Conservation (phyloP, 2,888 invertebrate genomes). For the Craniophora ligustri region DNA sequence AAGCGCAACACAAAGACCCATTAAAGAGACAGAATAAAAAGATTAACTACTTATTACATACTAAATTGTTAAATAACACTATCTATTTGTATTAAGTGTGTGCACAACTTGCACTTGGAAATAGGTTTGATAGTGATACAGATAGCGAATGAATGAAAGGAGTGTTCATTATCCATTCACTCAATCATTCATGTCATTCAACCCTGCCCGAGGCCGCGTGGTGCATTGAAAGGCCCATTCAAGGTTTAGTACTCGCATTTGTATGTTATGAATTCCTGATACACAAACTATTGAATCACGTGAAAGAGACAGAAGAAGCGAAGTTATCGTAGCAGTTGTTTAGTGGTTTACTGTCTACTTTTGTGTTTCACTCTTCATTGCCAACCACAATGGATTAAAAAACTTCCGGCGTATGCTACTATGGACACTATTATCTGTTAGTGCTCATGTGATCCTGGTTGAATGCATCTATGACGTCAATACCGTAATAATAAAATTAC, state of each 20-base stretch:
- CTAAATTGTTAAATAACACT: background rate
- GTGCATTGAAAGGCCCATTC: conserved; percentile 71
- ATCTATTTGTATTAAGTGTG: conserved; percentile 24
- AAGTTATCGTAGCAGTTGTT: conserved; percentile 10
- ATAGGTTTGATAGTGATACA: conserved; percentile 38
- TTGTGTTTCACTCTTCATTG: conserved; percentile 57
- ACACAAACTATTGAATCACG: conserved; percentile 36
- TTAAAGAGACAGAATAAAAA: conserved; percentile 12
- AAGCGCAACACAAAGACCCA: conserved; percentile 27
- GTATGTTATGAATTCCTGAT: conserved; percentile 54
- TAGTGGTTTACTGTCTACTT: conserved; percentile 27
- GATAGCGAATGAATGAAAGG: conserved; percentile 57
- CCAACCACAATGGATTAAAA: conserved; percentile 59
- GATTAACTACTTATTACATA: background rate
- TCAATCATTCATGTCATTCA: conserved; percentile 68
- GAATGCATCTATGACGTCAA: conserved; percentile 46
- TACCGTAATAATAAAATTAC: conserved; percentile 33
- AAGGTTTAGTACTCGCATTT: conserved; percentile 60
- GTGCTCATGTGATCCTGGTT: conserved; percentile 49
- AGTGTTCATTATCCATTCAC: conserved; percentile 53
- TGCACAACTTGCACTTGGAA: conserved; percentile 15
- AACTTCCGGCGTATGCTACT: conserved; percentile 61
- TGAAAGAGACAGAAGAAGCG: conserved; percentile 45
- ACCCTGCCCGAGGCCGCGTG: conserved; percentile 60
- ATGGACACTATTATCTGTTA: conserved; percentile 31